Evolutionary conservation across 2,888 invertebrate genomes (phyloP), one percentile per base, ranked within the genome.

Genomic region (Kryphioiulus occultus): DNA sequence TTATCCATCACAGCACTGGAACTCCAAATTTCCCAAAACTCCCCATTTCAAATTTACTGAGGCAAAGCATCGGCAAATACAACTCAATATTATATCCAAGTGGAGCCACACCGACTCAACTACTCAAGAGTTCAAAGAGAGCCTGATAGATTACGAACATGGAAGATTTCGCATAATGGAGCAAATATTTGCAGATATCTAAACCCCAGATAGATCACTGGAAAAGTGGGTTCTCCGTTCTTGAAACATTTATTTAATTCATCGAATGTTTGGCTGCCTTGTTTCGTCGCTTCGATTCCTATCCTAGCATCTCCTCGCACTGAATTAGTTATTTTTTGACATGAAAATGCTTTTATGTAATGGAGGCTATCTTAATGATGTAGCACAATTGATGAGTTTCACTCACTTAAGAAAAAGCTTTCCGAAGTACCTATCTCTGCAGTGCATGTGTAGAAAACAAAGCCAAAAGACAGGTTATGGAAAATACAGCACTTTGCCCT

Each of bases 101-200:
- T 26, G 9, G n/a, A 0, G 68, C 68, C 68, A 68, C n/a, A n/a
- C n/a, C n/a, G n/a, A n/a, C n/a, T 22, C 68, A 10, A 59, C 22
- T 5, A 22, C 68, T 68, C 68, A 26, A 3, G 19, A 26, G 7
- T 68, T 68, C 9, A 7, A 10, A 22, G 53, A 53, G 53, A 19
- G 53, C 53, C 53, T 53, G 53, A 17, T n/a, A 53, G 53, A 53
- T 53, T 53, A 68, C 68, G 26, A 22, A 5, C 68, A 68, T 12
- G 59, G 7, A 26, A 10, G 26, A 68, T 68, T 68, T 68, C 22
- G 68, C 68, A 68, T 68, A 68, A 68, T 68, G n/a, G 68, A 68
- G 68, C 26, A 68, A 68, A 68, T 68, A 68, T 68, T 68, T 68
- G 68, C 68, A 68, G 68, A 68, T 68, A 59, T 59, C 68, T 68